Percentiles rank a stretch among this genome's conserved stretches.
phyloP scores from a whole-genome alignment of 2,113 vertebrate species.

The Gambusia holbrooki region DNA sequence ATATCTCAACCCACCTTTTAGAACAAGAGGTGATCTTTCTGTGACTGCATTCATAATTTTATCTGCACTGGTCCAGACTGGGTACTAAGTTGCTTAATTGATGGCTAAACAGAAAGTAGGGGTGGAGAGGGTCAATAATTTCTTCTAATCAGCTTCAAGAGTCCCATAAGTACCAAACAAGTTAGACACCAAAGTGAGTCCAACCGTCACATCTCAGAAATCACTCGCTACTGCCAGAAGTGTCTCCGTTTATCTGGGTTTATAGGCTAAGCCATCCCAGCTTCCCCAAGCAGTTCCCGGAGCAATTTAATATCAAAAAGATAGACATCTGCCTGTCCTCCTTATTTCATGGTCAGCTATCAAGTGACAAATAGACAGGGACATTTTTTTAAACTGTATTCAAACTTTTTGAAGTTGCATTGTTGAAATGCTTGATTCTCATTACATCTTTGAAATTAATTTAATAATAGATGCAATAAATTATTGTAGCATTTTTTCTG shows the following conservation, averaged over 20 bases:
- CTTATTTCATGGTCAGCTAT: not conserved
- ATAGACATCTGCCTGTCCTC: conserved; percentile 15
- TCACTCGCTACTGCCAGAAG: conserved; percentile 46
- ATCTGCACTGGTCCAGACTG: conserved; percentile 26
- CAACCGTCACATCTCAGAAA: conserved; percentile 38
- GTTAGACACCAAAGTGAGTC: conserved; percentile 37
- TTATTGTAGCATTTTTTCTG: too few species aligned
- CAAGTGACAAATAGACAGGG: conserved; percentile 1
- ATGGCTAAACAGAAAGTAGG: conserved; percentile 50
- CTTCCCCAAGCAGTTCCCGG: conserved; percentile 7
- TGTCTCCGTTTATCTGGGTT: conserved; percentile 57
- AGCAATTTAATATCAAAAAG: conserved; percentile 23
- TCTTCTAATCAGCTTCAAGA: conserved; percentile 55
- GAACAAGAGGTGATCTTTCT: not conserved
- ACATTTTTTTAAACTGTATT: conserved; percentile 2
- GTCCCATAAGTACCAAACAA: conserved; percentile 35
- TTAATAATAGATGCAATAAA: too few species aligned
- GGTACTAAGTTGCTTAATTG: conserved; percentile 46
- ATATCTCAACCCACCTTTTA: not conserved
- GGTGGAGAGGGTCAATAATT: conserved; percentile 37
- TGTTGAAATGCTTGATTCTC: too few species aligned
- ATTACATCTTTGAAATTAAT: too few species aligned
- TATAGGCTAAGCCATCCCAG: conserved; percentile 41
- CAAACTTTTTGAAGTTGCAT: conserved; percentile 6
- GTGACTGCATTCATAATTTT: conserved; percentile 15